Base-by-base conservation (phyloP, 2,888 invertebrate genomes). In the Thereva nobilitata region DNA sequence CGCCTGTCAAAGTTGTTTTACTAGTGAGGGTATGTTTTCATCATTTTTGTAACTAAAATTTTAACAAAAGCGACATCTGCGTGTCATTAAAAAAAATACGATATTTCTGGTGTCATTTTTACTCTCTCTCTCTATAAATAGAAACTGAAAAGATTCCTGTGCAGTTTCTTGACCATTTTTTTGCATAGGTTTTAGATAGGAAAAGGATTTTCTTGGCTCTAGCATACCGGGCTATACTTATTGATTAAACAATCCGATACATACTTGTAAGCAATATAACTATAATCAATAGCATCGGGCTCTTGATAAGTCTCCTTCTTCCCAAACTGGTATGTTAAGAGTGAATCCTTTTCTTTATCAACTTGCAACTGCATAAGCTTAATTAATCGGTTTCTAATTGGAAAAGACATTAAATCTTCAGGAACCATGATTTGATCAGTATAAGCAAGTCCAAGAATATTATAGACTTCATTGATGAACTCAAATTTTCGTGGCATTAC, bases 401-500 rank as follows among this genome's bases (percentile, higher is more conserved):
- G 3, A 9, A 35, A n/a, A 6, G 52, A 4, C 10, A 61, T 52
- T 4, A 67, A 40, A 47, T 57, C 44, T 4, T 50, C 34, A 5
- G 69, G 69, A n/a, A 70, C 67, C 8, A 7, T 38, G 3, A 64
- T 10, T 66, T 72, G 72, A 72, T 78, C 77, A 47, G 76, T 71
- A 71, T 76, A 75, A n/a, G 79, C 75, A 67, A 80, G 61, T 4
- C 76, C 80, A 37, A 79, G 59, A 5, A 75, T 74, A 70, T 80
- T 79, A 64, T 77, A 79, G 35, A 80, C 76, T 71, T 80, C 80
- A 70, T 78, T 78, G 34, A 76, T 73, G 65, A 78, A 80, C 70
- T 79, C 77, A 70, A 79, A 79, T 70, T 77, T 80, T 76, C 80
- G 77, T 6, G 80, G 79, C 77, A 80, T 78, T 3, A 79, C 73